phyloP scores from a whole-genome alignment of 2,113 vertebrate species.

The Emydura subglobosa region DNA sequence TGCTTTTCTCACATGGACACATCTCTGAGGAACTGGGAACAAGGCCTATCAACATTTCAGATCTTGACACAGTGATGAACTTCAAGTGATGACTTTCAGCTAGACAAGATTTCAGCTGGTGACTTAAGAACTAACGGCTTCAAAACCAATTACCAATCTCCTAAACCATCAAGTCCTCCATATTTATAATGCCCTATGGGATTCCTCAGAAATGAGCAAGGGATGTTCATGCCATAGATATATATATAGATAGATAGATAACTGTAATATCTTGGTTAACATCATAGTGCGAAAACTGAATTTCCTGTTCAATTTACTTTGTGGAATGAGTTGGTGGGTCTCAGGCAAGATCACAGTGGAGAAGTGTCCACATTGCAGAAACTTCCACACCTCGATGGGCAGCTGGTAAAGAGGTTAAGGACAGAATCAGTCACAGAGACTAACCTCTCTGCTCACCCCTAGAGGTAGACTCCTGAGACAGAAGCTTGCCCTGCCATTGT shows the following conservation, averaged over 20 bases:
- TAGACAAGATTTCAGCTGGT: not conserved
- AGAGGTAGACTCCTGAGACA: not conserved
- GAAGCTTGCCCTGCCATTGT: not conserved
- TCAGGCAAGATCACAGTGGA: not conserved
- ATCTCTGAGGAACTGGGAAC: not conserved
- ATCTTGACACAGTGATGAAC: not conserved
- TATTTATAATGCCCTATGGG: not conserved
- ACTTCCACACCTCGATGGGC: no score
- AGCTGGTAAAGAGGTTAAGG: not conserved
- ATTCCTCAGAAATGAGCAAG: not conserved
- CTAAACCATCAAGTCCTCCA: not conserved
- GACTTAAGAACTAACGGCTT: not conserved
- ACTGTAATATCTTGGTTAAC: not conserved
- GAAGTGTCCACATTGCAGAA: not conserved
- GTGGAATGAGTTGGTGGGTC: not conserved
- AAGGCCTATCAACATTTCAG: not conserved
- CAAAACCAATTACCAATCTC: not conserved
- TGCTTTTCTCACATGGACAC: not conserved
- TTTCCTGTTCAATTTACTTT: not conserved
- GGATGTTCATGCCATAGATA: not conserved
- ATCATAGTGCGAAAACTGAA: not conserved
- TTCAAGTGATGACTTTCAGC: not conserved
- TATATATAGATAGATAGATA: fast-evolving
- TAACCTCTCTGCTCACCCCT: not conserved
- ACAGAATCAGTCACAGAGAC: not conserved